Base-by-base conservation (phyloP, 2,888 invertebrate species). In the Cylloceria caligata region DNA sequence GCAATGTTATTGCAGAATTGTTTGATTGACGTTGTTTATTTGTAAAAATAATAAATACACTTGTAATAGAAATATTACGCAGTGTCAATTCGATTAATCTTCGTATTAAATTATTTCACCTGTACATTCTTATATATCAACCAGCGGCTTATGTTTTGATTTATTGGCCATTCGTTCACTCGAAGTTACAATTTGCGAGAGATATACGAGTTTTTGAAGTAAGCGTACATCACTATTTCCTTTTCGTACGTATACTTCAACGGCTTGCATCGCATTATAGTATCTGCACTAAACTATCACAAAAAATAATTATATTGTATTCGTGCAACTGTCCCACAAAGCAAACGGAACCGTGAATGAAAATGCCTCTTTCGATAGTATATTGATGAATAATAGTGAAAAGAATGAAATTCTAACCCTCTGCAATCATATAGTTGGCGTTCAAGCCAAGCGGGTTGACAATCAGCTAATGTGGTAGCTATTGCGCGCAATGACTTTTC, bases 181-280 rank as follows among this genome's bases (percentile, higher is more conserved):
- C 57, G 64, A 62, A 80, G 81, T 85, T 77, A 91, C 86, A 16
- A 89, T 77, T 73, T 87, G 87, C 1, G 99, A 99, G 93, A 99
- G 99, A 92, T 99, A 99, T 7, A 99, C 96, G 34, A 99, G 93
- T 97, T 97, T 91, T 98, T 98, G 92, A 97, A 99, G 92, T 99
- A 98, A 0, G 99, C 99, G 93, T 99, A 99, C 98, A 99, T 98
- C 0, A 99, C 99, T 90, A 99, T 99, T 94, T 99, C 99, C 91
- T 99, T 99, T 92, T 99, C 99, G 92, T 99, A 99, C 0, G 98
- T 96, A 91, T 99, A 99, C 91, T 99, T 99, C 49, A 99, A 95
- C 0, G 99, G 99, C 91, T 99, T 99, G 19, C 98, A 98, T 87
- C 99, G 94, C 0, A 98, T 97, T 88, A 99, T 97, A 9, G 96